phyloP scores from a whole-genome alignment of 1,140 invertebrate species.

The Drosophila triauraria region DNA sequence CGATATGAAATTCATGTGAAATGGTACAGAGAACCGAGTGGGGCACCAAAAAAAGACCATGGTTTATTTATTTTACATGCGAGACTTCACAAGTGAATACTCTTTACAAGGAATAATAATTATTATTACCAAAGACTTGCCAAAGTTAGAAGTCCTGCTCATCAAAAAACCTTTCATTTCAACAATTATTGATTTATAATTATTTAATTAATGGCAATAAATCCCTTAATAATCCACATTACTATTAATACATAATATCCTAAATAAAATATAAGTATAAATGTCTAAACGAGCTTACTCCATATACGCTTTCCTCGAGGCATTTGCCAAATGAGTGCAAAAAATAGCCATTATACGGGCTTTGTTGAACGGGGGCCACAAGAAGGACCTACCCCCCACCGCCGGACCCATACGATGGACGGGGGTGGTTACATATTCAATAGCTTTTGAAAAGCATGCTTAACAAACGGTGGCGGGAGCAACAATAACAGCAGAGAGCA shows the following conservation, averaged over 20 bases:
- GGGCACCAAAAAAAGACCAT: conserved; percentile 41
- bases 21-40: conserved; percentile 33
- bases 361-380: neutral
- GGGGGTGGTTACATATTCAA: conserved; percentile 72
- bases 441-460: conserved; percentile 80
- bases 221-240: too few species aligned
- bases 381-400: conserved; percentile 18
- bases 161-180: too few species aligned
- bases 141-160: accelerated
- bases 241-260: neutral
- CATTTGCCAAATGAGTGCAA: conserved; percentile 67
- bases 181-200: neutral
- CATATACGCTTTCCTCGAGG: conserved; percentile 5
- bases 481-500: conserved; percentile 52
- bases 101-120: conserved; percentile 6
- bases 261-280: neutral
- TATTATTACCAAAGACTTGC: too few species aligned
- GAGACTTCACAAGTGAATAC: conserved; percentile 13
- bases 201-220: too few species aligned
- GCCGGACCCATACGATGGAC: neutral
- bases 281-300: neutral
- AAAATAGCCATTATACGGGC: conserved; percentile 70
- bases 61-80: conserved; percentile 19
- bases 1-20: conserved; percentile 59
- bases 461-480: conserved; percentile 60